These are phyloP conservation scores for Anolis carolinensis DNA, from an alignment of 2,113 vertebrate genomes.

Conservation along the genomic window DNA sequence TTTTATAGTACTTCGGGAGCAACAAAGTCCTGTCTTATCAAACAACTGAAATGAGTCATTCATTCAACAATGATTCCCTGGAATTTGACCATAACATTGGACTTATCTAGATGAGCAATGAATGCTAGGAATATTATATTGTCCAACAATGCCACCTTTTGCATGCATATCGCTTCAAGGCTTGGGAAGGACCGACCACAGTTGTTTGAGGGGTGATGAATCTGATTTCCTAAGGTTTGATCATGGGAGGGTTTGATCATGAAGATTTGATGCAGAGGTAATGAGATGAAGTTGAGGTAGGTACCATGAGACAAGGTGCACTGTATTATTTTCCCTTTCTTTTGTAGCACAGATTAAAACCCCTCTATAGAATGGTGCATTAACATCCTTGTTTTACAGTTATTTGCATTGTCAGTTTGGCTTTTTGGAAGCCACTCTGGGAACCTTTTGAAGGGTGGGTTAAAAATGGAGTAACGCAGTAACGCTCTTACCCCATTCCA, in stretches of 20 bases:
- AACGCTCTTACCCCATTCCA: conserved; percentile 84
- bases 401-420: background rate
- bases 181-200: background rate
- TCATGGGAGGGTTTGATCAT: background rate
- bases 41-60: background rate
- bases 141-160: background rate
- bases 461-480: background rate
- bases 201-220: background rate
- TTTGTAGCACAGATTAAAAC: background rate
- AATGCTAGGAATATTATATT: background rate
- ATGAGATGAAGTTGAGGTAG: background rate
- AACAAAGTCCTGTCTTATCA: background rate
- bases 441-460: background rate
- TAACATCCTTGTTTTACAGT: background rate
- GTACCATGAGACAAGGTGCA: background rate
- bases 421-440: background rate
- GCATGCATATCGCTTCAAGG: background rate
- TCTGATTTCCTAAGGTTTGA: background rate
- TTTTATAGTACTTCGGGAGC: background rate
- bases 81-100: background rate
- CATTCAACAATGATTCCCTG: background rate
- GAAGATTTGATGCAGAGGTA: background rate
- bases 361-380: background rate
- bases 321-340: background rate
- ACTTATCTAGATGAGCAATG: background rate